Conservation (phyloP, 2,113 vertebrate species). For the Mobula birostris region DNA sequence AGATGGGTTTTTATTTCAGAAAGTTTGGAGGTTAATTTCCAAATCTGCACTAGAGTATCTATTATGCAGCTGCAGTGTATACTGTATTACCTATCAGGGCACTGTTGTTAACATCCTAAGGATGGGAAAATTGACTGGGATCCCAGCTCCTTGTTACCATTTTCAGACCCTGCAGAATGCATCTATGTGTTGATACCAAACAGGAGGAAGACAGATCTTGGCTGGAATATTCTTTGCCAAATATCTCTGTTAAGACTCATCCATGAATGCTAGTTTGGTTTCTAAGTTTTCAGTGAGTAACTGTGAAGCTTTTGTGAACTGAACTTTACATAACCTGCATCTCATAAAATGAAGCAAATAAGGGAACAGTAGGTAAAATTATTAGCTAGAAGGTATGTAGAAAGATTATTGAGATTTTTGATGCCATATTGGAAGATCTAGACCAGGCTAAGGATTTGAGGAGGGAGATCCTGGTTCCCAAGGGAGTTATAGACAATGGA, state of each 20-base stretch:
- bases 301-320: neutral
- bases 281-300: neutral
- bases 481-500: neutral
- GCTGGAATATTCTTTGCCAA: neutral
- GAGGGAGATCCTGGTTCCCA: neutral
- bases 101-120: neutral
- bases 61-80: neutral
- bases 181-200: slow-evolving; percentile 1
- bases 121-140: neutral
- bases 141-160: neutral
- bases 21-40: neutral
- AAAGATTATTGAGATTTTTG: neutral
- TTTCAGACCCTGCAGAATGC: neutral
- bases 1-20: neutral
- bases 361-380: neutral
- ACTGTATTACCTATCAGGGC: too few species aligned
- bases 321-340: neutral
- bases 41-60: neutral
- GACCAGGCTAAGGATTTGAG: neutral
- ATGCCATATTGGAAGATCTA: neutral
- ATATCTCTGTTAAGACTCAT: neutral
- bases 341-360: neutral
- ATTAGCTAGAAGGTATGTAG: neutral
- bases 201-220: neutral
- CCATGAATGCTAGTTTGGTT: neutral